Evolutionary conservation across 2,888 invertebrate genomes (phyloP).

Genomic region (Volucella bombylans): DNA sequence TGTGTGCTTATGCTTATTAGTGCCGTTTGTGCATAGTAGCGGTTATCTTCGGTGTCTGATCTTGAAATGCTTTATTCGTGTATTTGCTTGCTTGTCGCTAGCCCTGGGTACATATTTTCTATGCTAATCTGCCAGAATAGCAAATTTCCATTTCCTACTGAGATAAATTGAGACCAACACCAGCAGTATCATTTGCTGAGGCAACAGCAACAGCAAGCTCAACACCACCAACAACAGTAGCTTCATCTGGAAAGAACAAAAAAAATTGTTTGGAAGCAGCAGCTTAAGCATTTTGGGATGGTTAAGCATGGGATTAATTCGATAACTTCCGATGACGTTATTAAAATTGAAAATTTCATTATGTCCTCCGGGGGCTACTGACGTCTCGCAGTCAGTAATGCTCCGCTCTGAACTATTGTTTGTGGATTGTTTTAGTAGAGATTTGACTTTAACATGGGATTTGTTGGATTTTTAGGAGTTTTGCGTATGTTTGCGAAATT

Average conservation of each 20-base stretch:
- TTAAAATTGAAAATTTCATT: conserved; percentile 42
- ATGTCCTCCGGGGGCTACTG: conserved; percentile 7
- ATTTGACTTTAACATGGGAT: too few relatives aligned
- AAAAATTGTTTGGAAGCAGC: too few relatives aligned
- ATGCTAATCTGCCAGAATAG: conserved; percentile 62
- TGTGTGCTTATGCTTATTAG: conserved; percentile 31
- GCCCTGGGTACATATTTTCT: conserved; percentile 37
- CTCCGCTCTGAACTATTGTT: neutral
- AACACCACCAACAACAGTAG: too few relatives aligned
- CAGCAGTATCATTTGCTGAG: neutral
- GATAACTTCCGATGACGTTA: conserved; percentile 69
- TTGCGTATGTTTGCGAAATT: too few relatives aligned
- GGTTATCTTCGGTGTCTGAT: conserved; percentile 61
- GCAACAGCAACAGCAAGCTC: conserved; percentile 15
- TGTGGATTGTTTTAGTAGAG: too few relatives aligned
- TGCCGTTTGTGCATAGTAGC: conserved; percentile 28
- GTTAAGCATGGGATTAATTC: conserved; percentile 65
- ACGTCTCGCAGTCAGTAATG: neutral
- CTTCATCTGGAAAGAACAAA: too few relatives aligned
- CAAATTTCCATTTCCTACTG: conserved; percentile 61
- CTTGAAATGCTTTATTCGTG: conserved; percentile 39
- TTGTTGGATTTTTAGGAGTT: too few relatives aligned
- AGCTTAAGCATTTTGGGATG: neutral
- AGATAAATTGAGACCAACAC: conserved; percentile 60
- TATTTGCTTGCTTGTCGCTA: conserved; percentile 40